phyloP scores from a whole-genome alignment of 2,888 invertebrate species.

The Cataglyphis rosenhaueri region DNA sequence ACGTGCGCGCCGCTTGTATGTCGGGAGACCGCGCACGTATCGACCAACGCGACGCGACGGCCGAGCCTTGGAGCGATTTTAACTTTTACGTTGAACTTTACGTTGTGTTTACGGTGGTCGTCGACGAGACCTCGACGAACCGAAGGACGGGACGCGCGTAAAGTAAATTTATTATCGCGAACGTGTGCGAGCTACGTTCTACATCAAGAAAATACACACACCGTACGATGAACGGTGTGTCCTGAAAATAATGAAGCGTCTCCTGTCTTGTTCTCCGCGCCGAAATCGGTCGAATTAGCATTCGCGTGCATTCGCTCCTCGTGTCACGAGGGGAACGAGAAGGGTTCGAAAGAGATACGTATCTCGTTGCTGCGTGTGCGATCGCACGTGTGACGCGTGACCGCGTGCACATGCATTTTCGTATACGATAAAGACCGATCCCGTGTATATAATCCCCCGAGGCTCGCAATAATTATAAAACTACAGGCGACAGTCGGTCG shows the following conservation, averaged over 20 bases:
- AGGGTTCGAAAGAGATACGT: constrained; percentile 15
- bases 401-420: constrained; percentile 45
- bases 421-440: constrained; percentile 70
- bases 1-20: not conserved
- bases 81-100: constrained; percentile 62
- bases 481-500: constrained; percentile 74
- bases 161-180: constrained; percentile 33
- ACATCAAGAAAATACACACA: not conserved
- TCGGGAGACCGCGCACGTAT: constrained; percentile 17
- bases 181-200: not conserved
- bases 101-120: constrained; percentile 29
- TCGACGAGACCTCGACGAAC: constrained; percentile 7
- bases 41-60: constrained; percentile 33
- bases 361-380: constrained; percentile 24
- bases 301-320: constrained; percentile 5
- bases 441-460: constrained; percentile 71
- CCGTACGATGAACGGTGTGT: not conserved
- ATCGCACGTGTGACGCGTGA: constrained; percentile 56
- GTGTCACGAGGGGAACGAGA: not conserved
- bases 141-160: constrained; percentile 2
- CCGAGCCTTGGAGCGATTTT: constrained; percentile 68
- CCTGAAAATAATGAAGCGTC: not conserved
- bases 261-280: not conserved
- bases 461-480: constrained; percentile 83
- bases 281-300: constrained; percentile 17